phyloP scores from a whole-genome alignment of 2,888 invertebrate species.

The Hetaerina titia region DNA sequence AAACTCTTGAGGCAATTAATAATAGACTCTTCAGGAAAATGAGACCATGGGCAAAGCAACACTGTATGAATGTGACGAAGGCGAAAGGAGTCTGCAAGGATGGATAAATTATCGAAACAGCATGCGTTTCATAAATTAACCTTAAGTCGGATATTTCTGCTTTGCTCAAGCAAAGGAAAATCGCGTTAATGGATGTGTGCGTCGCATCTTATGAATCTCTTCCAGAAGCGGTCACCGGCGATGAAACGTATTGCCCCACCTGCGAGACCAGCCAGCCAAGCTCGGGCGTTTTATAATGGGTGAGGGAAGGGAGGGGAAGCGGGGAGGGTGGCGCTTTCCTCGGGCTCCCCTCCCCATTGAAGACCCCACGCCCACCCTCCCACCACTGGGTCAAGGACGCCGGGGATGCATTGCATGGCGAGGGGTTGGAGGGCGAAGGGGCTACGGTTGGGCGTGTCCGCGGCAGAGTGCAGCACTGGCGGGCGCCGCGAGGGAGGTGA shows the following conservation, averaged over 20 bases:
- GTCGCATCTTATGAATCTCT: too few relatives aligned
- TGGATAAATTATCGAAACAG: too few relatives aligned
- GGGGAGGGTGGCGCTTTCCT: background rate
- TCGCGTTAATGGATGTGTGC: too few relatives aligned
- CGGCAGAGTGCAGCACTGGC: slow-evolving; percentile 4
- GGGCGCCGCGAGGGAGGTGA: background rate
- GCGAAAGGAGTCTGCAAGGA: too few relatives aligned
- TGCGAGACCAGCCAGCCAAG: background rate
- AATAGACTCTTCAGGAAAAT: too few relatives aligned
- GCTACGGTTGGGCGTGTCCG: background rate
- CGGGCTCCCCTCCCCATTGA: background rate
- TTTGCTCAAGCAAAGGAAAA: too few relatives aligned
- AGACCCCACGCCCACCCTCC: background rate
- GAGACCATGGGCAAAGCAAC: too few relatives aligned
- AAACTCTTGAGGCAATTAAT: too few relatives aligned
- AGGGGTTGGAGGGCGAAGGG: background rate
- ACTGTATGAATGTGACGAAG: too few relatives aligned
- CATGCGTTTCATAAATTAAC: too few relatives aligned
- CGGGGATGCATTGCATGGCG: background rate
- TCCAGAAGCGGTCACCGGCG: background rate
- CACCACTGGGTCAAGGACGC: background rate
- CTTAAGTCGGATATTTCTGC: too few relatives aligned
- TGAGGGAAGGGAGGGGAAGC: background rate
- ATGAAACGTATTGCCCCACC: background rate
- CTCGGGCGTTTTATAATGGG: background rate